These are phyloP conservation scores for Conops quadrifasciatus DNA, from an alignment of 2,888 invertebrate species.

Conservation along the genomic window DNA sequence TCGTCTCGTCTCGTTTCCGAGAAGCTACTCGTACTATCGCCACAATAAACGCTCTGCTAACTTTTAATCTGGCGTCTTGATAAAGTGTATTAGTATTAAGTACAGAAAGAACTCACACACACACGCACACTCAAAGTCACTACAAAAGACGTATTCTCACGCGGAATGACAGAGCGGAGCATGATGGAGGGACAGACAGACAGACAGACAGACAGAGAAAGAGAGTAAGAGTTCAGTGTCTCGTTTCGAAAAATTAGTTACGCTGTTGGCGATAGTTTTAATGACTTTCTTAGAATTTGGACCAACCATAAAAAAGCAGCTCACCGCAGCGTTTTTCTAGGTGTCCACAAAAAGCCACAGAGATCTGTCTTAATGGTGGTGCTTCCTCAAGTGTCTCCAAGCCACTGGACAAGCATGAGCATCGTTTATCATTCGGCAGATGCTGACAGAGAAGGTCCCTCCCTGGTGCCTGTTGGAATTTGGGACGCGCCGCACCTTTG, in stretches of 20 bases:
- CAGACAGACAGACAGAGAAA: neutral
- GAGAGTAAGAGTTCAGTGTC: neutral
- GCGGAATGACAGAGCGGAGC: neutral
- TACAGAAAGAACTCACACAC: neutral
- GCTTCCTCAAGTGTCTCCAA: neutral
- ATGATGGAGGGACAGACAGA: too few species aligned
- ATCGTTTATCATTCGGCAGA: too few species aligned
- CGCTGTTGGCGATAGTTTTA: conserved; percentile 33
- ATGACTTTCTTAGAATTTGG: conserved; percentile 36
- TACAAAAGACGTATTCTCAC: neutral
- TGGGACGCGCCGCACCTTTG: too few species aligned
- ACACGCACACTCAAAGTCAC: neutral
- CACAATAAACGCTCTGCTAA: neutral
- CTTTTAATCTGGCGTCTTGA: conserved; percentile 32
- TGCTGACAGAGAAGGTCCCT: too few species aligned
- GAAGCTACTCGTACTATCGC: neutral
- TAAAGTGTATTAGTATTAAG: conserved; percentile 10
- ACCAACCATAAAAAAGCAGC: neutral
- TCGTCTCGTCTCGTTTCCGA: conserved; percentile 20
- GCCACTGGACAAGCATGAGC: neutral
- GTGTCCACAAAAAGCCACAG: neutral
- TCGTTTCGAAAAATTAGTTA: conserved; percentile 34
- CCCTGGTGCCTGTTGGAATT: too few species aligned
- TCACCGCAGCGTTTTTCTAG: neutral
- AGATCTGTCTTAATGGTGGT: too few species aligned